Evolutionary conservation across 1,140 invertebrate species (phyloP), one percentile per base, ranked within the genome.

Genomic region (Plutomurus gul): DNA sequence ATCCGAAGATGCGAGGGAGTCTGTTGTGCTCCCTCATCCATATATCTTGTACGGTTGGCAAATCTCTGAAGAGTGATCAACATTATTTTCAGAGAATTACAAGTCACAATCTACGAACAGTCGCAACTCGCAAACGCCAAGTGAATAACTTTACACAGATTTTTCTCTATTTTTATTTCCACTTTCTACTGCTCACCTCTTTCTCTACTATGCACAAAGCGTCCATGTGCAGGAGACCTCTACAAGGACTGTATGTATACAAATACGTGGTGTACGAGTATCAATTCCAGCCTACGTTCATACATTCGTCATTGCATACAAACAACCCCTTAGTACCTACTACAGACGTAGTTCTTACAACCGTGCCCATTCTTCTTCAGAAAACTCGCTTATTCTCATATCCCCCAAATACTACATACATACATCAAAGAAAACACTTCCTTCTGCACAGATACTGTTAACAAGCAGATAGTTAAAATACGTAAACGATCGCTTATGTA

Each of bases 1-100:
- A 79, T 79, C 78, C 73, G 20, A 74, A 72, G 78, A 39, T 39
- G 20, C 72, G 47, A 7, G 71, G 33, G 37, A 65, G 39, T 79
- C 39, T 79, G 36, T 75, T 74, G 33, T 75, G 47, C 71, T 79
- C 73, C 65, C 77, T 72, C 77, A 49, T 73, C 70, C 77, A 79
- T 79, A 75, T 74, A 75, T 79, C 78, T 79, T 79, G 49, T 75
- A 30, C 46, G 65, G 37, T 76, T 76, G 71, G 65, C 79, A 81
- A 81, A 81, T 81, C 79, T 81, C 79, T 77, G 75, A 81, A 81
- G 79, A 74, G 79, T 81, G 79, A 81, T 81, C 79, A 81, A 81
- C 79, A 73, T 81, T 81, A 77, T 81, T 81, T 77, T 81, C 74
- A 7, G 22, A 46, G 71, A 81, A 77, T 77, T 81, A 77, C 65